Evolutionary conservation across 2,797 vertebrate species (phyloP).

Genomic region (Monodelphis domestica): DNA sequence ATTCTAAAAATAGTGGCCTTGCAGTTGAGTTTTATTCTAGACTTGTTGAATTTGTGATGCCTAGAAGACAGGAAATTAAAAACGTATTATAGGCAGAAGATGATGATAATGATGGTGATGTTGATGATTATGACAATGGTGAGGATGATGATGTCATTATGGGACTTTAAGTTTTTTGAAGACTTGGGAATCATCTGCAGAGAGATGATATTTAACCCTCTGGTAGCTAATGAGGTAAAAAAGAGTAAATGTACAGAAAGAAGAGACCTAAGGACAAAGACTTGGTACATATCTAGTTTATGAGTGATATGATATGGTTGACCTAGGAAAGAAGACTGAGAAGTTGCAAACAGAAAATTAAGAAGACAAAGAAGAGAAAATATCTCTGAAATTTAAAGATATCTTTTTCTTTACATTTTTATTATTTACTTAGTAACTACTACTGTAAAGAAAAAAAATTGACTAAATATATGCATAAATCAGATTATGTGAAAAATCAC

Average conservation of each 20-base stretch:
- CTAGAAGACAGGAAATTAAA: neutral
- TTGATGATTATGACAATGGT: neutral
- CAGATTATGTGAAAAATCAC: too few relatives aligned
- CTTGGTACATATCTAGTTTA: too few relatives aligned
- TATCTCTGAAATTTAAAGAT: neutral
- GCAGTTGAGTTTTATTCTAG: neutral
- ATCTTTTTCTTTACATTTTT: too few relatives aligned
- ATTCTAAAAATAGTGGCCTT: neutral
- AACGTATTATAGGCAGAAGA: neutral
- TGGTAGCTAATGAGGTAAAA: neutral
- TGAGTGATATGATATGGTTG: neutral
- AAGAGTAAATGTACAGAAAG: neutral
- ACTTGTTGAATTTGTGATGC: neutral
- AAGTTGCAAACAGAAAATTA: neutral
- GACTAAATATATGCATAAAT: too few relatives aligned
- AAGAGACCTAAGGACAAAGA: neutral
- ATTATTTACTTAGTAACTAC: too few relatives aligned
- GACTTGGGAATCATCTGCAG: neutral
- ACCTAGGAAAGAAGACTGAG: neutral
- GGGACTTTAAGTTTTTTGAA: neutral
- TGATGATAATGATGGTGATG: too few relatives aligned
- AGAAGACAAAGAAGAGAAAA: neutral
- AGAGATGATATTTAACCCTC: neutral
- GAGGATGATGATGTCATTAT: neutral
- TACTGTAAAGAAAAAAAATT: too few relatives aligned